Evolutionary conservation across 1,140 invertebrate species (phyloP).

Genomic region (Drosophila baimaii): DNA sequence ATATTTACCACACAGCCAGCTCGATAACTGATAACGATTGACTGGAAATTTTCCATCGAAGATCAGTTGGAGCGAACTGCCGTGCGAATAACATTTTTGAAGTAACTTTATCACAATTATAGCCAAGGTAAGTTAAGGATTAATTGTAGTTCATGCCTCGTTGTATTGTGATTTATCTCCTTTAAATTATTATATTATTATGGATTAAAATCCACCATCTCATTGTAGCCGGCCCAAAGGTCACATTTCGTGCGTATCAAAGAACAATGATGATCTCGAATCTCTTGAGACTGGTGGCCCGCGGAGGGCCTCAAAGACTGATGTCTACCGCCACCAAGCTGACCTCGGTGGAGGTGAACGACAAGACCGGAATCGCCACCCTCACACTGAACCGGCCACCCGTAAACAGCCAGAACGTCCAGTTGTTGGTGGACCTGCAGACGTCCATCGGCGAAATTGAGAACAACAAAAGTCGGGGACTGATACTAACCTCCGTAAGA

Average conservation of each 20-base stretch:
- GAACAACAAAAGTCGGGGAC: constrained; percentile 88
- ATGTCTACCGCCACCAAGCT: constrained; percentile 59
- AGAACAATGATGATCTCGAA: constrained; percentile 52
- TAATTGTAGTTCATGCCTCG: too few species aligned
- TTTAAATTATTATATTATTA: background rate
- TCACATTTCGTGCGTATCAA: background rate
- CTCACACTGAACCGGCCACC: constrained; percentile 90
- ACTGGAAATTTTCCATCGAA: constrained; percentile 6
- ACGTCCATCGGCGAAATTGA: constrained; percentile 88
- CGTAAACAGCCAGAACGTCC: constrained; percentile 92
- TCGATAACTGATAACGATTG: constrained; percentile 13
- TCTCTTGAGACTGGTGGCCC: constrained; percentile 28
- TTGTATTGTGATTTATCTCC: background rate
- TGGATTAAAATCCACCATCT: background rate
- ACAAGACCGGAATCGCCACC: constrained; percentile 88
- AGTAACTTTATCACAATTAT: background rate
- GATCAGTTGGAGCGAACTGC: constrained; percentile 13
- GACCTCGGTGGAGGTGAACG: constrained; percentile 85
- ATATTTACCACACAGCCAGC: background rate
- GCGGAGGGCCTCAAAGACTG: constrained; percentile 9
- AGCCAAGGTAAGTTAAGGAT: background rate
- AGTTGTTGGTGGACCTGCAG: constrained; percentile 88
- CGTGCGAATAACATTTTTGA: constrained; percentile 8
- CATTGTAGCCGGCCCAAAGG: constrained; percentile 1
- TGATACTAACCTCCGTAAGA: constrained; percentile 92